These are phyloP conservation scores for Oligia fasciuncula DNA, from an alignment of 2,888 invertebrate genomes.

Conservation along the genomic window DNA sequence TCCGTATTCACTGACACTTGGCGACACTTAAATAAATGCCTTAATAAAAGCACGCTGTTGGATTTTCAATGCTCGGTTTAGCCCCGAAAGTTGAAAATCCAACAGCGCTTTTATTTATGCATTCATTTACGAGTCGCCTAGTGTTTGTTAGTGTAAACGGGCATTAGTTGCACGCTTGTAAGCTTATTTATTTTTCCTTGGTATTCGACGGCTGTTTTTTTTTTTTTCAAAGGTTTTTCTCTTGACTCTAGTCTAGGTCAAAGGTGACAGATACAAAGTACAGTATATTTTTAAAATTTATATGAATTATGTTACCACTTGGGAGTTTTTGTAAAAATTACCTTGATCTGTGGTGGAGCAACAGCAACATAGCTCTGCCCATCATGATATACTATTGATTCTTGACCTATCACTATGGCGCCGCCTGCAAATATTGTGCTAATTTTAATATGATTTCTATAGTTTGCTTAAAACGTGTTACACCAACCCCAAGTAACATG, in stretches of 20 bases:
- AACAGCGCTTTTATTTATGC: neutral
- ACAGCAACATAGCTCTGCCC: conserved; percentile 97
- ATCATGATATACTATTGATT: conserved; percentile 99
- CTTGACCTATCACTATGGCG: conserved; percentile 98
- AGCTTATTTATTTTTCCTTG: neutral
- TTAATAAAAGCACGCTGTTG: neutral
- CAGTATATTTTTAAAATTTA: neutral
- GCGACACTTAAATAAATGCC: neutral
- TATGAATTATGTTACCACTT: neutral
- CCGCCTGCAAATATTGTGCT: conserved; percentile 90
- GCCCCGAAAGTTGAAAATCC: neutral
- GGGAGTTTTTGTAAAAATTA: conserved; percentile 72
- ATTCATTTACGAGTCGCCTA: neutral
- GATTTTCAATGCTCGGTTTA: neutral
- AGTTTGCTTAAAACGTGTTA: neutral
- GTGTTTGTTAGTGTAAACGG: neutral
- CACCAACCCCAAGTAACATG: too few relatives aligned
- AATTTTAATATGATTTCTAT: neutral
- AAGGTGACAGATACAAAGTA: too few relatives aligned
- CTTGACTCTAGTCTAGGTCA: too few relatives aligned
- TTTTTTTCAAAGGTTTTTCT: too few relatives aligned
- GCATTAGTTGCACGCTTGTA: neutral
- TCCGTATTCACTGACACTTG: neutral
- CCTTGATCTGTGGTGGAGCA: conserved; percentile 98
- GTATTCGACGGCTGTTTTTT: too few relatives aligned